Evolutionary conservation across 2,797 vertebrate genomes (phyloP).

Genomic region (Tolypeutes matacus): DNA sequence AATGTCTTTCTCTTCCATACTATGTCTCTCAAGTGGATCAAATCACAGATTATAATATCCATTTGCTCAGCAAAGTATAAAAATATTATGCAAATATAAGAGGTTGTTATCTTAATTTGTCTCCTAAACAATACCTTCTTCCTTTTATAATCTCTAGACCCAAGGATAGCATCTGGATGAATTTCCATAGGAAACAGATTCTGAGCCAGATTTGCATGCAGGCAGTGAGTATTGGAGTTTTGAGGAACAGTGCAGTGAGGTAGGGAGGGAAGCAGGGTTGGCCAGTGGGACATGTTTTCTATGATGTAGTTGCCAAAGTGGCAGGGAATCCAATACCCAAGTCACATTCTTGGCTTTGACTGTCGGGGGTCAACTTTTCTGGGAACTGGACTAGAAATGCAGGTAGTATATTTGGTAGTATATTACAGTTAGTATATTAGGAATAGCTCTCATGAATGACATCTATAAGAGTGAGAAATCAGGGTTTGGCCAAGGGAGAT

Average conservation of each 20-base stretch:
- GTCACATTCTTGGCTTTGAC: neutral
- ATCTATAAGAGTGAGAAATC: neutral
- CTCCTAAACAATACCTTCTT: neutral
- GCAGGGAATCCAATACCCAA: neutral
- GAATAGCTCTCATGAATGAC: neutral
- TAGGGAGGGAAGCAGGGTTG: neutral
- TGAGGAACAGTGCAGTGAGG: neutral
- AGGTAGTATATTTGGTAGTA: neutral
- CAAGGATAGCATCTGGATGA: neutral
- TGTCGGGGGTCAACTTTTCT: neutral
- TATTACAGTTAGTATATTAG: neutral
- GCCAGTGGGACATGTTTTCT: neutral
- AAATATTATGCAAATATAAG: neutral
- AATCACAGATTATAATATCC: neutral
- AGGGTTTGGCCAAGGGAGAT: neutral
- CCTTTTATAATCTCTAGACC: neutral
- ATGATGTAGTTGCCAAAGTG: neutral
- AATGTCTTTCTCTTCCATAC: neutral
- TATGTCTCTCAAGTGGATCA: neutral
- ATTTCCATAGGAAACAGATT: neutral
- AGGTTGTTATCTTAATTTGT: neutral
- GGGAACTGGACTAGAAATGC: neutral
- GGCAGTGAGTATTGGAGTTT: neutral
- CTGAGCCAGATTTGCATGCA: neutral
- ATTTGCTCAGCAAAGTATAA: neutral